These are phyloP conservation scores for Parasteatoda lunata DNA, from an alignment of 2,888 invertebrate species.

Conservation along the genomic window DNA sequence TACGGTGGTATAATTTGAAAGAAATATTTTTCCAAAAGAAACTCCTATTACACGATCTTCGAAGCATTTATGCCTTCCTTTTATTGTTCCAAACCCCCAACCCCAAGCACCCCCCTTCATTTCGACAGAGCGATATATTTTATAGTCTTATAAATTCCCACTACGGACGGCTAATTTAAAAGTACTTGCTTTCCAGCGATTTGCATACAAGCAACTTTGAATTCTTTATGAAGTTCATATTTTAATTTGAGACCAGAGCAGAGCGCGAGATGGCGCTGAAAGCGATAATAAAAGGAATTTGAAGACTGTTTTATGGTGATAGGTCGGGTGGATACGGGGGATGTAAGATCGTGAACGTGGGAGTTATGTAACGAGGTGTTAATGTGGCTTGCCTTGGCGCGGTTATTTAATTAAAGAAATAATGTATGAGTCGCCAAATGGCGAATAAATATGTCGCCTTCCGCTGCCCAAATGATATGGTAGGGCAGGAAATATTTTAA, in stretches of 20 bases:
- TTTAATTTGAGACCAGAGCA: constrained; percentile 55
- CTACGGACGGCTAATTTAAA: constrained; percentile 65
- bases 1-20: constrained; percentile 11
- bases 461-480: constrained; percentile 43
- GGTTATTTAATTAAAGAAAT: constrained; percentile 69
- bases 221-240: constrained; percentile 68
- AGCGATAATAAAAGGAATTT: constrained; percentile 62
- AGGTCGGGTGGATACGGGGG: constrained; percentile 10
- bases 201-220: constrained; percentile 64
- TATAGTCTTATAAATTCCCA: constrained; percentile 63
- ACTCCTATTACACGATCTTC: constrained; percentile 8
- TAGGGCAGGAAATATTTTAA: constrained; percentile 53
- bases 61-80: constrained; percentile 30
- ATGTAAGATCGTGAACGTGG: neutral
- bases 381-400: constrained; percentile 65
- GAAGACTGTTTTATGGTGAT: constrained; percentile 60
- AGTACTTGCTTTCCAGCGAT: constrained; percentile 63
- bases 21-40: constrained; percentile 21
- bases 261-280: constrained; percentile 30
- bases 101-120: neutral
- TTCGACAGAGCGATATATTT: constrained; percentile 54
- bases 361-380: constrained; percentile 67
- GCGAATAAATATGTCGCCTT: constrained; percentile 67
- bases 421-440: constrained; percentile 67
- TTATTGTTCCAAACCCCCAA: constrained; percentile 38